A percentile compares a stretch with the other conserved stretches of the same genome.
These are phyloP conservation scores for Yponomeuta plumbellus DNA, from an alignment of 2,888 invertebrate genomes.

Conservation along the genomic window DNA sequence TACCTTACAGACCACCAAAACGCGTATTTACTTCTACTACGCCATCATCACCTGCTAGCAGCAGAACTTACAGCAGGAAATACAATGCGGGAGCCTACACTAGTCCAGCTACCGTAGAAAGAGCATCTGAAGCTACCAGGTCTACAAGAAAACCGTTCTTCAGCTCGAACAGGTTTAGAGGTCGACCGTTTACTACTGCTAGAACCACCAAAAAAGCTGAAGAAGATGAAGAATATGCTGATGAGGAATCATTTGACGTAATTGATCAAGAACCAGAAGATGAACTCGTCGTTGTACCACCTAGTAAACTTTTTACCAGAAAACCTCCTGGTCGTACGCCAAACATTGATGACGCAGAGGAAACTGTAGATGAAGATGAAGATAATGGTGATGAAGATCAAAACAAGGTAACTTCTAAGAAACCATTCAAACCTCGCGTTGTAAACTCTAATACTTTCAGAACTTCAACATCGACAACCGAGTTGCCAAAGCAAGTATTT, in stretches of 20 bases:
- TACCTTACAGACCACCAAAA: conserved; percentile 62
- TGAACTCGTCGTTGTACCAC: conserved; percentile 60
- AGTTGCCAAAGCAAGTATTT: conserved; percentile 46
- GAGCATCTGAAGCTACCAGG: conserved; percentile 42
- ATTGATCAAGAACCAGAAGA: conserved; percentile 59
- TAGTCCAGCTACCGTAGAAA: conserved; percentile 57
- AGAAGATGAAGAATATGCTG: conserved; percentile 54
- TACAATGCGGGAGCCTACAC: conserved; percentile 67
- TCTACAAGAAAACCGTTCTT: conserved; percentile 54
- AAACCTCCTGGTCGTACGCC: conserved; percentile 36
- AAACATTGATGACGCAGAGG: conserved; percentile 29
- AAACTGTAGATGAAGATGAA: conserved; percentile 18
- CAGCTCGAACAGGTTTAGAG: conserved; percentile 48
- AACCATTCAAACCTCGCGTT: conserved; percentile 52
- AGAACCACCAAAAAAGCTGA: conserved; percentile 56
- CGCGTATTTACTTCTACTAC: conserved; percentile 63
- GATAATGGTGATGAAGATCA: conserved; percentile 32
- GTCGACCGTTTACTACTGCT: conserved; percentile 58
- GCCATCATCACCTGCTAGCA: conserved; percentile 48
- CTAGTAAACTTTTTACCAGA: conserved; percentile 59
- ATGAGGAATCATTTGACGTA: conserved; percentile 34
- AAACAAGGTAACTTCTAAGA: conserved; percentile 46
- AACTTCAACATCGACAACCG: conserved; percentile 60
- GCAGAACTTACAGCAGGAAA: conserved; percentile 65
- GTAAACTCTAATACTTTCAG: conserved; percentile 65